A percentile compares a stretch with the other conserved stretches of the same genome.
Conservation (phyloP, 1,140 invertebrate species). For the Xylocopa sonorina region DNA sequence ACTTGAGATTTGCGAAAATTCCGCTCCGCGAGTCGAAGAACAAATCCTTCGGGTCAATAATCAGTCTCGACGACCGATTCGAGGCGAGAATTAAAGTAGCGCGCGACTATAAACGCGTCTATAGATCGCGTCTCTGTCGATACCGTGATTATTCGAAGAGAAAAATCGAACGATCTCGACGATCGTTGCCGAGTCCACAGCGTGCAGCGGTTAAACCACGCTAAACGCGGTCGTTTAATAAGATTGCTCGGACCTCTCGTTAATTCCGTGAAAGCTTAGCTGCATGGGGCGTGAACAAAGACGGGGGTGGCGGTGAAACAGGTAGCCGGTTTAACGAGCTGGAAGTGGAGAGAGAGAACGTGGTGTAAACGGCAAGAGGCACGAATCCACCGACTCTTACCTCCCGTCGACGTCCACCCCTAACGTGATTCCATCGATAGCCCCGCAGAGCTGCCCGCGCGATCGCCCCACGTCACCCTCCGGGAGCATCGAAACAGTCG, state of each 20-base stretch:
- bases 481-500: conserved; percentile 11
- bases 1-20: too few species aligned
- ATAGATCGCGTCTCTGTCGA: too few species aligned
- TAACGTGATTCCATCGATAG: conserved; percentile 22
- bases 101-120: too few species aligned
- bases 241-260: conserved; percentile 11
- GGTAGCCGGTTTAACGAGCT: conserved; percentile 39
- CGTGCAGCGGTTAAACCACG: not conserved
- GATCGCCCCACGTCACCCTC: conserved; percentile 21
- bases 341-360: conserved; percentile 23
- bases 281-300: conserved; percentile 9
- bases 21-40: too few species aligned
- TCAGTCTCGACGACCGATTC: too few species aligned
- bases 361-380: conserved; percentile 45
- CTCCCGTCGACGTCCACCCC: conserved; percentile 7
- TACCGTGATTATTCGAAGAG: too few species aligned
- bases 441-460: conserved; percentile 16
- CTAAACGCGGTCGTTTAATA: not conserved
- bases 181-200: not conserved
- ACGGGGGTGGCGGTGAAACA: conserved; percentile 16
- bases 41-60: too few species aligned
- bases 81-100: too few species aligned
- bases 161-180: not conserved
- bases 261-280: conserved; percentile 10
- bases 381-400: conserved; percentile 32